Evolutionary conservation across 2,888 invertebrate species (phyloP).

Genomic region (Hydroisotoma schaefferi): DNA sequence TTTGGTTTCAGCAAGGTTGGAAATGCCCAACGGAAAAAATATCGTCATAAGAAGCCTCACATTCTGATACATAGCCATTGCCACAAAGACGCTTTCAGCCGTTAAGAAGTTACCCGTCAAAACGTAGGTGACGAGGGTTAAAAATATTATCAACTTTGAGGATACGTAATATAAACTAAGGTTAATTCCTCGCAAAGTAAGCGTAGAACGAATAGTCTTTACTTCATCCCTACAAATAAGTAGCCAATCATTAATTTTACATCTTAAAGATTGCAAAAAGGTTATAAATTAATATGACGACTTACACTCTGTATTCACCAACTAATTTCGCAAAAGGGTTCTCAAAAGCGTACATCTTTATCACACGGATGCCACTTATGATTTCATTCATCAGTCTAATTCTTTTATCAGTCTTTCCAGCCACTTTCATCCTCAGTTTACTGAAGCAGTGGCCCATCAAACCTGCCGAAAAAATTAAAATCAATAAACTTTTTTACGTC

Average conservation of each 20-base stretch:
- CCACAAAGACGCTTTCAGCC: constrained; percentile 74
- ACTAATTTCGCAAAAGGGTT: constrained; percentile 83
- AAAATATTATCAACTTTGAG: constrained; percentile 76
- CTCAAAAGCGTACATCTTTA: constrained; percentile 95
- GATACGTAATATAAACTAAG: constrained; percentile 68
- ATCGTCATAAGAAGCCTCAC: constrained; percentile 77
- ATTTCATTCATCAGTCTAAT: constrained; percentile 88
- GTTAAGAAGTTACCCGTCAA: constrained; percentile 64
- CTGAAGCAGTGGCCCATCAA: constrained; percentile 54
- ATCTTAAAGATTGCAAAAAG: not conserved
- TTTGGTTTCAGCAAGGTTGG: constrained; percentile 72
- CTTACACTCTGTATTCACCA: constrained; percentile 64
- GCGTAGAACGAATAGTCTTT: constrained; percentile 61
- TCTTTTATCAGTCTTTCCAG: constrained; percentile 79
- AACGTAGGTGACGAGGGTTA: constrained; percentile 74
- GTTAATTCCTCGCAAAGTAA: constrained; percentile 63
- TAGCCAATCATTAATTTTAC: not conserved
- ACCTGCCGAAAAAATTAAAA: constrained; percentile 42
- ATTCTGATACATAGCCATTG: constrained; percentile 83
- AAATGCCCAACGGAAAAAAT: constrained; percentile 82
- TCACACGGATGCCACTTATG: constrained; percentile 75
- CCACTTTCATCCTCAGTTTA: constrained; percentile 69
- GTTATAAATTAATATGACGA: constrained; percentile 17
- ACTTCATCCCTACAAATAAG: constrained; percentile 62
- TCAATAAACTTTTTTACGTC: not conserved